These are phyloP conservation scores for Pseudopipra pipra DNA, from an alignment of 2,113 vertebrate genomes.

Conservation along the genomic window DNA sequence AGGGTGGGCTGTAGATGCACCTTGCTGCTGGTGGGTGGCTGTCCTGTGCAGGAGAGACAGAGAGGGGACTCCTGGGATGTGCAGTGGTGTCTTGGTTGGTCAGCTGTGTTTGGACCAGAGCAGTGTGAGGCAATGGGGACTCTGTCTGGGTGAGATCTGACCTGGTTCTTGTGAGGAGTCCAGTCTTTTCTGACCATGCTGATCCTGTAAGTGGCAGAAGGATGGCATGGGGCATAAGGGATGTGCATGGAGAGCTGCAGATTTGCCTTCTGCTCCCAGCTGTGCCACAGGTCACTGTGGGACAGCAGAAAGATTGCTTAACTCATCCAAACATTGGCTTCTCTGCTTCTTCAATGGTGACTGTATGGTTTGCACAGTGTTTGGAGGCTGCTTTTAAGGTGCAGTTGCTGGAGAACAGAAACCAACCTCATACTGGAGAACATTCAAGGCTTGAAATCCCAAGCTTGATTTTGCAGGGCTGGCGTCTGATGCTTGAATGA, in stretches of 20 bases:
- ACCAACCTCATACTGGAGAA: not conserved
- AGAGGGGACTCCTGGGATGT: not conserved
- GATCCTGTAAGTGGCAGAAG: not conserved
- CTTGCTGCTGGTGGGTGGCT: accelerated
- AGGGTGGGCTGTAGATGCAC: not conserved
- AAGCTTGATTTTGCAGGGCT: not conserved
- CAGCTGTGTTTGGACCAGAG: accelerated
- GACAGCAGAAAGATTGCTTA: not conserved
- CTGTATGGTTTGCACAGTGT: not conserved
- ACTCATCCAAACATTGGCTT: not conserved
- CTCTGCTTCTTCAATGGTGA: not conserved
- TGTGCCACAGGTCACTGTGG: not conserved
- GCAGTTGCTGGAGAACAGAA: not conserved
- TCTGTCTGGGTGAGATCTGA: not conserved
- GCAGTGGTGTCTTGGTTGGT: not conserved
- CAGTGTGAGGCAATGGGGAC: accelerated
- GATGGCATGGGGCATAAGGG: not conserved
- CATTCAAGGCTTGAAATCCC: not conserved
- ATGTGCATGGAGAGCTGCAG: not conserved
- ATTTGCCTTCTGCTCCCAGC: not conserved
- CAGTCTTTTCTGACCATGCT: not conserved
- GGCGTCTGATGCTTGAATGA: accelerated
- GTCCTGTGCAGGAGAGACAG: not conserved
- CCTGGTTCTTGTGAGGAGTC: not conserved
- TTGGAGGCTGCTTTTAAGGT: not conserved